These are phyloP conservation scores for Gadus macrocephalus DNA, from an alignment of 2,113 vertebrate genomes.

Conservation along the genomic window DNA sequence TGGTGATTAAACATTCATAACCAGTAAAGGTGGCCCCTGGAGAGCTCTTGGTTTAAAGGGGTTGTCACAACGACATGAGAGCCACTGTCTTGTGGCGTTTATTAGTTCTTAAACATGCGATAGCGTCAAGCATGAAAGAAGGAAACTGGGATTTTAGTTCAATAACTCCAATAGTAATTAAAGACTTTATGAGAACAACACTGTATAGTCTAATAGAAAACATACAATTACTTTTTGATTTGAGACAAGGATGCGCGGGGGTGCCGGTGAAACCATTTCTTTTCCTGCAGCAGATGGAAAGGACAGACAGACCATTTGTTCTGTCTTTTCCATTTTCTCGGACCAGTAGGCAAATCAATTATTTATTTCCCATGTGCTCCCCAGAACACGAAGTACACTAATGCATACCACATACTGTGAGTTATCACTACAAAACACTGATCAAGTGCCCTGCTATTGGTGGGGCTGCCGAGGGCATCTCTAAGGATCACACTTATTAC, in stretches of 20 bases:
- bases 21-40: not conserved
- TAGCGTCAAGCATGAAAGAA: too few relatives aligned
- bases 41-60: too few relatives aligned
- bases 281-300: constrained; percentile 57
- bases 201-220: too few relatives aligned
- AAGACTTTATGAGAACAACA: too few relatives aligned
- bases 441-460: not conserved
- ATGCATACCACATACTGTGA: constrained; percentile 54
- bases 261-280: constrained; percentile 11
- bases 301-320: constrained; percentile 63
- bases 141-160: too few relatives aligned
- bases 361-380: constrained; percentile 63
- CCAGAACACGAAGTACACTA: constrained; percentile 32
- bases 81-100: too few relatives aligned
- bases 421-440: constrained; percentile 7
- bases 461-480: not conserved
- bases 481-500: not conserved
- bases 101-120: too few relatives aligned
- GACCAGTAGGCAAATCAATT: constrained; percentile 69
- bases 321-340: constrained; percentile 58
- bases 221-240: not conserved
- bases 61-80: too few relatives aligned
- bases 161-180: too few relatives aligned
- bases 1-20: constrained; percentile 66
- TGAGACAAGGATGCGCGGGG: not conserved